Conservation (phyloP, 1,140 invertebrate genomes). For the Berghia stephanieae region DNA sequence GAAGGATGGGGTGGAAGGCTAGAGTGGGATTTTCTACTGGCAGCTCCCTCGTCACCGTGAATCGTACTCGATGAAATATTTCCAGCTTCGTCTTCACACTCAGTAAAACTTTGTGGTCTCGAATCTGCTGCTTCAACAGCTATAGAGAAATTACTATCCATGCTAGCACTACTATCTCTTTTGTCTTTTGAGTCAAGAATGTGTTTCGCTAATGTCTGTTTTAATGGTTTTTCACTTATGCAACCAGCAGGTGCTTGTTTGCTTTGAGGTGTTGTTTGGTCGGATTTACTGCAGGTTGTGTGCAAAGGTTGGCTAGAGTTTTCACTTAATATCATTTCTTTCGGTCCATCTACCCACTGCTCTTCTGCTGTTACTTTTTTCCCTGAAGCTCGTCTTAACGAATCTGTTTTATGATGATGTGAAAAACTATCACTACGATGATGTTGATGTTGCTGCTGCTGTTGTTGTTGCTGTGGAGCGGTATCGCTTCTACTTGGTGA, state of each 20-base stretch:
- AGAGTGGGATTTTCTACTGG: conserved; percentile 36
- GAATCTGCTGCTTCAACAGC: conserved; percentile 50
- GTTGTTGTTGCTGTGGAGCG: conserved; percentile 32
- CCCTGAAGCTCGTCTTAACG: conserved; percentile 36
- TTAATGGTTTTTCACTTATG: conserved; percentile 38
- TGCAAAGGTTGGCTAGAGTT: conserved; percentile 42
- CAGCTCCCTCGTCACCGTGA: neutral
- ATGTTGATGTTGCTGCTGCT: conserved; percentile 34
- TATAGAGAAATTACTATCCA: conserved; percentile 50
- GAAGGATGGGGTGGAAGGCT: conserved; percentile 46
- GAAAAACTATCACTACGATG: conserved; percentile 3
- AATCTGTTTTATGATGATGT: conserved; percentile 23
- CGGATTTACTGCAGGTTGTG: conserved; percentile 41
- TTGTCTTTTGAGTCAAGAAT: conserved; percentile 45
- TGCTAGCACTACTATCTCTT: conserved; percentile 51
- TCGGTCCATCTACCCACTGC: conserved; percentile 93
- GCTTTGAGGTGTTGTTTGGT: conserved; percentile 18
- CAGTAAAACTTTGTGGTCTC: too few species aligned
- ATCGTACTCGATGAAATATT: neutral
- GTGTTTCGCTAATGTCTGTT: conserved; percentile 41
- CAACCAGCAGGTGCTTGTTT: conserved; percentile 33
- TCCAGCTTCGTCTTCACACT: neutral
- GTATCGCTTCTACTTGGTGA: neutral
- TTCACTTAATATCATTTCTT: conserved; percentile 48
- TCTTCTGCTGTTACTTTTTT: conserved; percentile 80